Evolutionary conservation across 2,113 vertebrate genomes (phyloP).

Genomic region (Gobius niger): DNA sequence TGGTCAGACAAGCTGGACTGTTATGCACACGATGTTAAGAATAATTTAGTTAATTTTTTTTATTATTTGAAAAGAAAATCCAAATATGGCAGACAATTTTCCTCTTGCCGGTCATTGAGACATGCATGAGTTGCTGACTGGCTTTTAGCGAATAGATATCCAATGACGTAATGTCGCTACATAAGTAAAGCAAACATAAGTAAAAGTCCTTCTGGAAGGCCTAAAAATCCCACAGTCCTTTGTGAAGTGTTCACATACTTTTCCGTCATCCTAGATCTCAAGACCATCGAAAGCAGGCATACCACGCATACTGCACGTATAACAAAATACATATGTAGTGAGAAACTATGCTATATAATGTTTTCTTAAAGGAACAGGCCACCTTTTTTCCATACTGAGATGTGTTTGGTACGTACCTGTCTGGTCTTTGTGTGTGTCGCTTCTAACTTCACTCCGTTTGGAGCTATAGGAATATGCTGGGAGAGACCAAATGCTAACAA

Average conservation of each 20-base stretch:
- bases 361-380: neutral
- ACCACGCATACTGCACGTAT: slow-evolving; percentile 38
- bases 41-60: too few species aligned
- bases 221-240: slow-evolving; percentile 50
- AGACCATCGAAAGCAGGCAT: slow-evolving; percentile 47
- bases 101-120: too few species aligned
- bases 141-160: neutral
- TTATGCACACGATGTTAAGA: neutral
- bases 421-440: too few species aligned
- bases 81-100: too few species aligned
- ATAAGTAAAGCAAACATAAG: neutral
- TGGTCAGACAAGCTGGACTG: neutral
- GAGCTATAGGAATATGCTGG: too few species aligned
- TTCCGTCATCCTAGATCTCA: slow-evolving; percentile 51
- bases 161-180: slow-evolving; percentile 4
- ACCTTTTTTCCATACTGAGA: too few species aligned
- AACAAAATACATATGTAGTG: neutral
- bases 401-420: too few species aligned
- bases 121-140: neutral
- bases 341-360: neutral
- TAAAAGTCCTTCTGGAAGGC: slow-evolving; percentile 24
- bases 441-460: too few species aligned
- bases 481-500: too few species aligned
- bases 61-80: too few species aligned
- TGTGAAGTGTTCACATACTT: slow-evolving; percentile 44